Evolutionary conservation across 2,113 vertebrate genomes (phyloP).

Genomic region (Silurus asotus): DNA sequence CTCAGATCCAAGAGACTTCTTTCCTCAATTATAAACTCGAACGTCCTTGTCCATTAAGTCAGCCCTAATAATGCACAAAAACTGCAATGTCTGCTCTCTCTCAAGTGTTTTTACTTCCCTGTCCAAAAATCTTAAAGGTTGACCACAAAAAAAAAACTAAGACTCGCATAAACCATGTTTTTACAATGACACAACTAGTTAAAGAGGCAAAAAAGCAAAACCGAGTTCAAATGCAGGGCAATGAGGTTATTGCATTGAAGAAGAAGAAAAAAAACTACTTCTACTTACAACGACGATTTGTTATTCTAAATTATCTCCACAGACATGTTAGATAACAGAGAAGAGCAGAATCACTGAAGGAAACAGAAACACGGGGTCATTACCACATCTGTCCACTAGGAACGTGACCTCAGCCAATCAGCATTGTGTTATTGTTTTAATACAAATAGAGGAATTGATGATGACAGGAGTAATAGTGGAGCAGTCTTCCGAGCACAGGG

Average conservation of each 20-base stretch:
- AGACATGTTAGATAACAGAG: constrained; percentile 1
- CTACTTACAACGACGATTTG: background rate
- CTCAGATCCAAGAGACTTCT: background rate
- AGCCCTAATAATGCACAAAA: constrained; percentile 1
- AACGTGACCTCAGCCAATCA: constrained; percentile 20
- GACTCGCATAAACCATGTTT: constrained; percentile 5
- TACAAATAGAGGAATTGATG: constrained; percentile 35
- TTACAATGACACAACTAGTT: constrained; percentile 4
- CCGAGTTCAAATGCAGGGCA: constrained; percentile 18
- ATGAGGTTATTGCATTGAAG: background rate
- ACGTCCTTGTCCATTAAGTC: background rate
- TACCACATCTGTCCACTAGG: constrained; percentile 41
- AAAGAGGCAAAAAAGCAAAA: background rate
- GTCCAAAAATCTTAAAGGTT: background rate
- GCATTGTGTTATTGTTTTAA: constrained; percentile 19
- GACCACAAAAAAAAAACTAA: background rate
- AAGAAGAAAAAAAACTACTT: constrained; percentile 12
- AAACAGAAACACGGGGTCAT: constrained; percentile 24
- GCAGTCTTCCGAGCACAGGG: constrained; percentile 30
- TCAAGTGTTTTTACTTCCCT: background rate
- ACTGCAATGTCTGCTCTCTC: constrained; percentile 9
- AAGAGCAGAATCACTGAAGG: constrained; percentile 24
- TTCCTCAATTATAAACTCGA: constrained; percentile 7
- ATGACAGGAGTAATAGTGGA: constrained; percentile 32
- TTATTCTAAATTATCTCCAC: background rate